Evolutionary conservation across 2,888 invertebrate genomes (phyloP), one percentile per base, ranked within the genome.

Genomic region (Chrysopilus asiliformis): DNA sequence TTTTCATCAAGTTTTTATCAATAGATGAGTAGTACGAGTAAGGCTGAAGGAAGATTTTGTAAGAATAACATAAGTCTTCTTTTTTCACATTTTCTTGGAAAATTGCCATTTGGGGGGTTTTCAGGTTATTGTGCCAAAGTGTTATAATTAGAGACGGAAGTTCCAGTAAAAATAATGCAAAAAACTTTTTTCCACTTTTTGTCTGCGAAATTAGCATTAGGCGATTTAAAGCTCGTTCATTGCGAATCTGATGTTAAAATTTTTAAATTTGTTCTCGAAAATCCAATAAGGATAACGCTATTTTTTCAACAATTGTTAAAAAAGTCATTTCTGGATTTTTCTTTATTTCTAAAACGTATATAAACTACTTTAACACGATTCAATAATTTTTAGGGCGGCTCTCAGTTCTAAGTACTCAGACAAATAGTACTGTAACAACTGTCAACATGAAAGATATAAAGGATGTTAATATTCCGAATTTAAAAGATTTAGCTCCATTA

Each of bases 371-470:
- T 24, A 9, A 24, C n/a, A n/a, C n/a, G n/a, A n/a, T n/a, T n/a
- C n/a, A n/a, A n/a, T n/a, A n/a, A n/a, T 36, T 36, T 31, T 20
- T 26, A 62, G 63, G 63, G 35, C 62, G 63, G 20, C 45, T 64
- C 31, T 63, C 63, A 14, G 63, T 63, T 40, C 49, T 63, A 40
- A 62, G 58, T 43, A 60, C 63, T 19, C 61, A 63, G 49, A 59
- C 58, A 35, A 60, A 55, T 46, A 59, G 60, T 49, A 53, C 53
- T 13, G 43, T 51, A 28, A 58, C 60, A 22, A 55, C 50, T 34
- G 55, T 53, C 14, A 58, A 58, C 38, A 55, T 59, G 52, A 59
- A 58, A 43, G 57, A 63, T 44, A 54, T 60, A 42, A 50, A 53
- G 32, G 57, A 57, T 39, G 43, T 55, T 32, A 60, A 56, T 44